Evolutionary conservation across 2,888 invertebrate genomes (phyloP), one percentile per base, ranked within the genome.

Genomic region (Aromia moschata): DNA sequence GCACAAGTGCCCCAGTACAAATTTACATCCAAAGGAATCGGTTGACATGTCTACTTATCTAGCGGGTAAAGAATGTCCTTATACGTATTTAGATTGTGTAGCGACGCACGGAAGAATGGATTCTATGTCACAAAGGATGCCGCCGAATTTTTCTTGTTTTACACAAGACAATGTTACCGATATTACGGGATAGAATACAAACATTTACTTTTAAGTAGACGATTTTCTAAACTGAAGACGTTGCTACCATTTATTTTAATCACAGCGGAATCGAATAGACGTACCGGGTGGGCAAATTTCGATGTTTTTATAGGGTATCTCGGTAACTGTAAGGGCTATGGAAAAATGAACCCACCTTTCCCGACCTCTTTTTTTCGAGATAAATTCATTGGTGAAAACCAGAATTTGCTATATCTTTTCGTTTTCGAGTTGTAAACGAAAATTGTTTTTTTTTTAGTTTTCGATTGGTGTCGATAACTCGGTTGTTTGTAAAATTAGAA

Each of bases 21-120:
- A 80, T 80, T 80, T 79, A 80, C 79, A 80, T 80, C 79, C 78
- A 79, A 79, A 80, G 79, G 79, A 78, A 77, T 79, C 77, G 77
- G 68, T 70, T 78, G 79, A 80, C 79, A 77, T 80, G 79, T 76
- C 79, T 77, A 78, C 78, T 79, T 78, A 79, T 78, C 79, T 78
- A 77, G 72, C 75, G 72, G 72, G 74, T 76, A 76, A 78, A 77
- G 77, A 77, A 79, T 79, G 78, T 78, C 77, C 79, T 79, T 79
- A 76, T 79, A 77, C 74, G 79, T 77, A 78, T 79, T 78, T 78
- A 76, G 78, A 79, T 79, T 77, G 77, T 76, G 76, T 73, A 72
- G 73, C 74, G 75, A 75, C 73, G 75, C 75, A 76, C 68, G 77
- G 76, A 78, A 78, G 77, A 78, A 77, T 79, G 74, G 77, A 65